Percentiles rank a stretch among this genome's conserved stretches.
phyloP scores from a whole-genome alignment of 2,797 vertebrate species.

The Myotis daubentonii region DNA sequence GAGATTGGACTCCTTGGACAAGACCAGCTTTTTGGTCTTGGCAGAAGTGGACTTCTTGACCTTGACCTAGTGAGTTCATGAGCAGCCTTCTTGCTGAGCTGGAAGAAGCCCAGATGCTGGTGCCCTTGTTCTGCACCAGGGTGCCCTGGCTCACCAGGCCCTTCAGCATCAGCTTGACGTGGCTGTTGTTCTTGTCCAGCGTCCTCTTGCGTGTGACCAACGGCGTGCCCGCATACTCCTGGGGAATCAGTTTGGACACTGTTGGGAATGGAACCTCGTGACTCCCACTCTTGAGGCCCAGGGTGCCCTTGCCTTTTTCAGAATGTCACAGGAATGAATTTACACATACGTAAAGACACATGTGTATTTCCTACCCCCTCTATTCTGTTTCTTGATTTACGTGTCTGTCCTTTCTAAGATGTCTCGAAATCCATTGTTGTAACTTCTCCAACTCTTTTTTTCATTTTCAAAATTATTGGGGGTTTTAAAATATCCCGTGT shows the following conservation, averaged over 20 bases:
- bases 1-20: constrained; percentile 54
- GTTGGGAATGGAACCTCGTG: no score
- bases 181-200: no score
- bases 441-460: background rate
- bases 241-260: no score
- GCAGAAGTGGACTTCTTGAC: constrained; percentile 54
- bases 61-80: constrained; percentile 68
- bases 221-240: no score
- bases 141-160: no score
- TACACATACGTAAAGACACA: background rate
- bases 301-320: background rate
- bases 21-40: constrained; percentile 74
- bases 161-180: no score
- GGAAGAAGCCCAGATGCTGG: constrained; percentile 82
- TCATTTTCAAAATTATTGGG: background rate
- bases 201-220: no score
- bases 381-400: background rate
- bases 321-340: background rate
- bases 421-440: background rate
- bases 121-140: constrained; percentile 82
- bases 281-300: no score
- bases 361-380: background rate
- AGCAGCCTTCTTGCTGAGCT: constrained; percentile 81
- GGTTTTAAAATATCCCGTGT: background rate
- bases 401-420: background rate